Evolutionary conservation across 2,888 invertebrate genomes (phyloP).

Genomic region (Metellina segmentata): DNA sequence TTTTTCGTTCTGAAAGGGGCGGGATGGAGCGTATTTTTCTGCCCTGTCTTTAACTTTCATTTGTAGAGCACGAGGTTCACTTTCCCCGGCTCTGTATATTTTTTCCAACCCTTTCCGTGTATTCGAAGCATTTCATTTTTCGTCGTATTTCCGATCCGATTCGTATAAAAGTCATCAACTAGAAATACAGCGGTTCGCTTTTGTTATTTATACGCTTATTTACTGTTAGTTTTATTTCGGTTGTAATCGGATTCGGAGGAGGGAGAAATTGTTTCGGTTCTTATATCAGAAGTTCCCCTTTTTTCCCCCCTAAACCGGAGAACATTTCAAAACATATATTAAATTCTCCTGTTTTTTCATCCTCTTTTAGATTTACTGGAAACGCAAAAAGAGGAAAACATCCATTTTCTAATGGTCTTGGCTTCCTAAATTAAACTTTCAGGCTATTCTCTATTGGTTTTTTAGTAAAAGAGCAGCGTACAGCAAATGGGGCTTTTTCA

Average conservation of each 20-base stretch:
- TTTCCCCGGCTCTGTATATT: conserved; percentile 13
- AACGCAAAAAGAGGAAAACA: neutral
- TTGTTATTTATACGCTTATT: conserved; percentile 62
- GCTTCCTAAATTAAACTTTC: conserved; percentile 12
- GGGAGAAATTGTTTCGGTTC: conserved; percentile 18
- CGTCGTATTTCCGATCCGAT: conserved; percentile 44
- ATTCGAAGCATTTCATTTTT: conserved; percentile 37
- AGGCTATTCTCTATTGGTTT: no score
- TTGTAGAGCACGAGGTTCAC: neutral
- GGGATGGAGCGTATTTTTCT: neutral
- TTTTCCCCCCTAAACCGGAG: conserved; percentile 21
- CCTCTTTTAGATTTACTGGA: conserved; percentile 2
- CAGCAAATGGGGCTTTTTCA: neutral
- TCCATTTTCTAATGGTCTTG: conserved; percentile 19
- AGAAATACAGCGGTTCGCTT: conserved; percentile 55
- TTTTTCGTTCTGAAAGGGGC: conserved; percentile 31
- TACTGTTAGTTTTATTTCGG: conserved; percentile 37
- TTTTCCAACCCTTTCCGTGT: conserved; percentile 61
- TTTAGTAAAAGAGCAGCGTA: neutral
- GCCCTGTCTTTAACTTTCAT: neutral
- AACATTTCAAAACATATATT: conserved; percentile 44
- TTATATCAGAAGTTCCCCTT: neutral
- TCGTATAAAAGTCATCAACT: conserved; percentile 70
- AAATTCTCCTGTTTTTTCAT: conserved; percentile 17
- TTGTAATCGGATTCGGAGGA: conserved; percentile 25